These are phyloP conservation scores for Daphoenositta chrysoptera DNA, from an alignment of 2,113 vertebrate genomes.

Conservation along the genomic window DNA sequence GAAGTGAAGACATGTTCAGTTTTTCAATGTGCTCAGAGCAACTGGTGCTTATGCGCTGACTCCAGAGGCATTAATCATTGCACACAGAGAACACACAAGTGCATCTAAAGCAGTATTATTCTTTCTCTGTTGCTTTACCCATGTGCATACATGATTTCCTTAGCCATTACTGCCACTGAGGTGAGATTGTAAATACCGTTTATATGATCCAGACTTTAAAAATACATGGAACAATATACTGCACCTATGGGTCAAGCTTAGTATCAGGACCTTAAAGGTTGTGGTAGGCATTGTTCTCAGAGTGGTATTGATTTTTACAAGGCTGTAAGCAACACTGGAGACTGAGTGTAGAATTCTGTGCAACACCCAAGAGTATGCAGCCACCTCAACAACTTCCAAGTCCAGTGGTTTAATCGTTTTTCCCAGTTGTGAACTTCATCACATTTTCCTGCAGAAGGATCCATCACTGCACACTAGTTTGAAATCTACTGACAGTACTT, in stretches of 20 bases:
- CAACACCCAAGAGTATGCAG: neutral
- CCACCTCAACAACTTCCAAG: neutral
- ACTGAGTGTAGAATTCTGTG: neutral
- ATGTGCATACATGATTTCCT: neutral
- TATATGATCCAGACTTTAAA: neutral
- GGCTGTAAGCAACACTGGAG: neutral
- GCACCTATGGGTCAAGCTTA: neutral
- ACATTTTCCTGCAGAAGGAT: neutral
- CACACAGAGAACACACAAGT: rapidly evolving
- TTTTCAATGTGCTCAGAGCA: neutral
- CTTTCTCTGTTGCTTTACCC: neutral
- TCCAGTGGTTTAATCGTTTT: neutral
- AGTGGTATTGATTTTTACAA: neutral
- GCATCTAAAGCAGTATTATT: neutral
- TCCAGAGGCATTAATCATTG: neutral
- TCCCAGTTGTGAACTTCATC: neutral
- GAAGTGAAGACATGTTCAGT: neutral
- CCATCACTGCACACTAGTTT: neutral
- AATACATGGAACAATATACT: neutral
- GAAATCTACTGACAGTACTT: neutral
- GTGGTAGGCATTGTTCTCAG: neutral
- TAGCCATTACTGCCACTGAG: neutral
- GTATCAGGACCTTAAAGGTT: neutral
- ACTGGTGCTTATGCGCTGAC: neutral
- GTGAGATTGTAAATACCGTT: neutral